A percentile compares a stretch with the other conserved stretches of the same genome.
These are phyloP conservation scores for Hippoglossus stenolepis DNA, from an alignment of 2,113 vertebrate genomes.

Conservation along the genomic window DNA sequence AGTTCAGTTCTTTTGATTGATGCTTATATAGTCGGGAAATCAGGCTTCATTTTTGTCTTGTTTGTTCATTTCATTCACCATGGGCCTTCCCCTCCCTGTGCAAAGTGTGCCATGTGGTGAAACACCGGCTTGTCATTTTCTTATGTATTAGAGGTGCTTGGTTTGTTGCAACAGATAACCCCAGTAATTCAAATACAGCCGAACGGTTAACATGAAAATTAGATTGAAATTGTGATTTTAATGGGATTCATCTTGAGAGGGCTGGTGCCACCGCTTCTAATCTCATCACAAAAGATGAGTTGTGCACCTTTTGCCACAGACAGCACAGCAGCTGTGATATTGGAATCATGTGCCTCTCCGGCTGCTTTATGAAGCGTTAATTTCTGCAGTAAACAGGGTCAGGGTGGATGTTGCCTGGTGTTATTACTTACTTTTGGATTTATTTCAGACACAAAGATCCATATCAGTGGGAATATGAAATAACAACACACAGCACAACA, in stretches of 20 bases:
- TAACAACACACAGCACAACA: background rate
- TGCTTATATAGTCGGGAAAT: background rate
- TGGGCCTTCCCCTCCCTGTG: background rate
- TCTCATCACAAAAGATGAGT: constrained; percentile 37
- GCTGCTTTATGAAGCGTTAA: constrained; percentile 12
- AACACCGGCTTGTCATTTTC: constrained; percentile 14
- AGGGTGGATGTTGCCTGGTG: background rate
- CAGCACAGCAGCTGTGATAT: constrained; percentile 5
- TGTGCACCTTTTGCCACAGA: constrained; percentile 12
- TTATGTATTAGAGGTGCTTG: constrained; percentile 14
- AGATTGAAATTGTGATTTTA: constrained; percentile 43
- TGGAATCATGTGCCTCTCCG: constrained; percentile 22
- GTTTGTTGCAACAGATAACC: constrained; percentile 11
- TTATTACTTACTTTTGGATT: background rate
- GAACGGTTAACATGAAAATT: constrained; percentile 25
- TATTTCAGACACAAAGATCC: background rate
- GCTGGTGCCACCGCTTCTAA: constrained; percentile 7
- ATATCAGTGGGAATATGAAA: background rate
- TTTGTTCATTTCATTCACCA: background rate
- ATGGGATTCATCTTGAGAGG: constrained; percentile 32
- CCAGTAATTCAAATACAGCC: constrained; percentile 17
- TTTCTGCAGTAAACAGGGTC: constrained; percentile 24
- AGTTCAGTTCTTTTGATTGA: background rate
- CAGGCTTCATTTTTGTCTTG: background rate
- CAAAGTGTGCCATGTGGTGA: background rate